These are phyloP conservation scores for Zaprionus taronus DNA, from an alignment of 1,140 invertebrate species.

Conservation along the genomic window DNA sequence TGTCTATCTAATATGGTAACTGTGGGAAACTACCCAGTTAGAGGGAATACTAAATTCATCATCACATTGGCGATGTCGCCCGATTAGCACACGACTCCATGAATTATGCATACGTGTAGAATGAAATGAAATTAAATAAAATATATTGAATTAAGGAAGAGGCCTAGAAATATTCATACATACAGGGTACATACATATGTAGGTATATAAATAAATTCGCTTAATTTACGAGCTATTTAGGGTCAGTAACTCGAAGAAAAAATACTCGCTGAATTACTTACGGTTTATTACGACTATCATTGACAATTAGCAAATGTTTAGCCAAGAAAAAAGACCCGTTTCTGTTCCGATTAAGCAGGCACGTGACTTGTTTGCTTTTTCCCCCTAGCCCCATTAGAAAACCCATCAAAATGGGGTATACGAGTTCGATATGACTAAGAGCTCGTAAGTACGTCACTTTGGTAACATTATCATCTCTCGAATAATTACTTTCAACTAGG, in stretches of 20 bases:
- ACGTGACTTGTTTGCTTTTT: slow-evolving; percentile 37
- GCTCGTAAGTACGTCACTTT: slow-evolving; percentile 24
- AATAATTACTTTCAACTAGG: background rate
- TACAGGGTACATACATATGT: background rate
- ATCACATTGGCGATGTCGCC: slow-evolving; percentile 46
- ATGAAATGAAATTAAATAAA: slow-evolving; percentile 14
- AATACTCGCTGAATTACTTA: background rate
- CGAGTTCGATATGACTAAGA: slow-evolving; percentile 26
- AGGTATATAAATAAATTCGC: background rate
- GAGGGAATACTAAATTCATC: slow-evolving; percentile 31
- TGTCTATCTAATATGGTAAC: slow-evolving; percentile 10
- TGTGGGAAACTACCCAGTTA: slow-evolving; percentile 60
- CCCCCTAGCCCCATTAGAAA: slow-evolving; percentile 1
- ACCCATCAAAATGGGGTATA: slow-evolving; percentile 1
- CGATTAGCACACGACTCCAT: slow-evolving; percentile 50
- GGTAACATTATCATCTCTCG: slow-evolving; percentile 6
- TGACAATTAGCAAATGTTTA: slow-evolving; percentile 8
- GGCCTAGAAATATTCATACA: background rate
- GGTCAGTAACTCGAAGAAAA: slow-evolving; percentile 37
- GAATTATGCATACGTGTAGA: slow-evolving; percentile 50
- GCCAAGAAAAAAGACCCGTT: slow-evolving; percentile 21
- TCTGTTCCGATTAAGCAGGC: slow-evolving; percentile 14
- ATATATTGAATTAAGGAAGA: slow-evolving; percentile 24
- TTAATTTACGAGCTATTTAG: background rate
- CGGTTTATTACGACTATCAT: slow-evolving; percentile 1